phyloP scores from a whole-genome alignment of 2,888 invertebrate species.

The Ennomos erosarius region DNA sequence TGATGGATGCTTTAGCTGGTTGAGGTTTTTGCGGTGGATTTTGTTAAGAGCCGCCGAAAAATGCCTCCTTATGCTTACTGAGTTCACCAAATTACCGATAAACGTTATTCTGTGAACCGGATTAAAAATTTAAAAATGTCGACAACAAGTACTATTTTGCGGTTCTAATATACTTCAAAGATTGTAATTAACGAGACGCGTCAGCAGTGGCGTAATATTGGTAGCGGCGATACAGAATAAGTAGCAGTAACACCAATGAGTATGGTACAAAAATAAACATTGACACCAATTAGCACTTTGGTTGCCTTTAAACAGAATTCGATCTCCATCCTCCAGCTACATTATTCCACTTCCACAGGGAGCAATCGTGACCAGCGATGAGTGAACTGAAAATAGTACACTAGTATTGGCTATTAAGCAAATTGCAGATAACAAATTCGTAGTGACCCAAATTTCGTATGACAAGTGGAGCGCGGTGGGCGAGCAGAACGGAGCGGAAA shows the following conservation, averaged over 20 bases:
- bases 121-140: slow-evolving; percentile 28
- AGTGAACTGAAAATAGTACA: slow-evolving; percentile 46
- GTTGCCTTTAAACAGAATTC: slow-evolving; percentile 39
- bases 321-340: slow-evolving; percentile 41
- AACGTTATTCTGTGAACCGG: slow-evolving; percentile 21
- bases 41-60: slow-evolving; percentile 55
- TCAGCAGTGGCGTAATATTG: slow-evolving; percentile 49
- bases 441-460: slow-evolving; percentile 74
- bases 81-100: slow-evolving; percentile 27
- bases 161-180: slow-evolving; percentile 51
- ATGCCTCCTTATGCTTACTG: slow-evolving; percentile 51
- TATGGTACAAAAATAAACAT: slow-evolving; percentile 63
- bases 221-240: slow-evolving; percentile 39
- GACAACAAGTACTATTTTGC: slow-evolving; percentile 41
- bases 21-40: slow-evolving; percentile 67
- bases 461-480: slow-evolving; percentile 62
- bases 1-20: slow-evolving; percentile 73
- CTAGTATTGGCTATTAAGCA: slow-evolving; percentile 57
- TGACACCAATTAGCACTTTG: slow-evolving; percentile 63
- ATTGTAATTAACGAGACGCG: slow-evolving; percentile 54
- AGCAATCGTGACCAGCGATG: slow-evolving; percentile 44
- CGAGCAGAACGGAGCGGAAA: slow-evolving; percentile 57
- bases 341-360: slow-evolving; percentile 50
- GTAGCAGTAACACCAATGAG: slow-evolving; percentile 11
- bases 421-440: slow-evolving; percentile 70